A percentile compares a stretch with the other conserved stretches of the same genome.
Conservation (phyloP, 2,888 invertebrate species). For the Tiphia femorata region DNA sequence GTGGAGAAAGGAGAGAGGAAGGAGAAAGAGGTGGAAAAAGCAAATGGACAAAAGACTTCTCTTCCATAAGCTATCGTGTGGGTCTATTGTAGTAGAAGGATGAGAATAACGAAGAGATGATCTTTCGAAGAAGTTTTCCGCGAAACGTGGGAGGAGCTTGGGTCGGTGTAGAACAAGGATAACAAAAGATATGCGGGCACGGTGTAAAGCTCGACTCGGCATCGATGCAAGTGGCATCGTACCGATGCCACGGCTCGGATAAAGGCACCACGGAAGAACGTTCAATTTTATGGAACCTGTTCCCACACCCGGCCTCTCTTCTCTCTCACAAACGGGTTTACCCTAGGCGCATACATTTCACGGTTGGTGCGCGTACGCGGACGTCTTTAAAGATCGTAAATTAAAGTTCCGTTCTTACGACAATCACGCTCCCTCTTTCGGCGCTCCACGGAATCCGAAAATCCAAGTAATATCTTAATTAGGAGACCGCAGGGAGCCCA, state of each 20-base stretch:
- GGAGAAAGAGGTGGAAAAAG: too few relatives aligned
- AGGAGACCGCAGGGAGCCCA: slow-evolving; percentile 17
- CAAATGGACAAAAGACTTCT: too few relatives aligned
- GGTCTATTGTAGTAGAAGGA: too few relatives aligned
- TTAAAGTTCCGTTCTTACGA: slow-evolving; percentile 50
- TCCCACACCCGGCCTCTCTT: slow-evolving; percentile 40
- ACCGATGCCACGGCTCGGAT: slow-evolving; percentile 35
- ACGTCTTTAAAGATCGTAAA: slow-evolving; percentile 60
- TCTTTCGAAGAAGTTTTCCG: too few relatives aligned
- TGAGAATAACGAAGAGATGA: too few relatives aligned
- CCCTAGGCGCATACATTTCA: slow-evolving; percentile 56
- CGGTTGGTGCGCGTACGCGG: slow-evolving; percentile 46
- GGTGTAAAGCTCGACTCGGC: background rate
- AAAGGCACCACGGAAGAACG: slow-evolving; percentile 51
- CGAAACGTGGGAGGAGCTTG: too few relatives aligned
- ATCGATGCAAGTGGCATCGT: slow-evolving; percentile 17
- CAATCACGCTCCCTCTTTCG: too few relatives aligned
- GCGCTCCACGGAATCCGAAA: slow-evolving; percentile 51
- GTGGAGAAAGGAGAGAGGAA: background rate
- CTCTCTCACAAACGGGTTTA: slow-evolving; percentile 52
- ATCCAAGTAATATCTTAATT: slow-evolving; percentile 59
- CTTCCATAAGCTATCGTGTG: too few relatives aligned
- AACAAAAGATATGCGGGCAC: too few relatives aligned
- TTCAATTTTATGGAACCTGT: slow-evolving; percentile 66
- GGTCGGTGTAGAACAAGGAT: too few relatives aligned